phyloP scores from a whole-genome alignment of 2,888 invertebrate genomes.

The Nebria brevicollis region DNA sequence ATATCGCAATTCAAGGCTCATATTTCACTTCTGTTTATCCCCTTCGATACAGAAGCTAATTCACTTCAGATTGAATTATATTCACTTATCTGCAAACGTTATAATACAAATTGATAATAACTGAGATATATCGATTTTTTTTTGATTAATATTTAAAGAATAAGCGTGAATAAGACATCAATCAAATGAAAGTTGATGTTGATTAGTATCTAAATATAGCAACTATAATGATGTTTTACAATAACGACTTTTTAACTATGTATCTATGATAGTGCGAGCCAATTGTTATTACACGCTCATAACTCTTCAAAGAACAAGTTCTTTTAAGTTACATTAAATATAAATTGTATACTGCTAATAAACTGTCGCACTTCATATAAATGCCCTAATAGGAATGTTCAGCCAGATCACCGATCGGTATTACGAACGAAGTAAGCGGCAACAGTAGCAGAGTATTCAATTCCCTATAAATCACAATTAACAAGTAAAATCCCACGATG shows the following conservation, averaged over 20 bases:
- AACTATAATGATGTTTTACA: not conserved
- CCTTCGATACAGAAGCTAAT: not conserved
- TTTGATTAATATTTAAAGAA: no score
- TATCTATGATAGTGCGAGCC: not conserved
- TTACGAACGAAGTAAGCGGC: not conserved
- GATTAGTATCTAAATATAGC: not conserved
- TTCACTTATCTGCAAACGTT: no score
- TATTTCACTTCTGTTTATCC: not conserved
- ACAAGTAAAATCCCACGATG: not conserved
- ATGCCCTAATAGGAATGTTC: no score
- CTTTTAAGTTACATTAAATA: not conserved
- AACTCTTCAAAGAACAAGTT: not conserved
- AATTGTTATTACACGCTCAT: not conserved
- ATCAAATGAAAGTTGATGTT: not conserved
- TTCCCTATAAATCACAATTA: not conserved
- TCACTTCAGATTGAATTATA: no score
- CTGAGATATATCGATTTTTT: no score
- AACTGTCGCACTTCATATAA: no score
- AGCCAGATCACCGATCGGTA: no score
- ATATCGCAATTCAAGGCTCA: not conserved
- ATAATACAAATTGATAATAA: no score
- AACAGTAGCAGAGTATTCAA: not conserved
- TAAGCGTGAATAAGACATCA: not conserved
- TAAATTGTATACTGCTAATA: no score
- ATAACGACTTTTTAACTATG: not conserved